Evolutionary conservation across 2,113 vertebrate genomes (phyloP).

Genomic region (Phyllostomus hastatus): DNA sequence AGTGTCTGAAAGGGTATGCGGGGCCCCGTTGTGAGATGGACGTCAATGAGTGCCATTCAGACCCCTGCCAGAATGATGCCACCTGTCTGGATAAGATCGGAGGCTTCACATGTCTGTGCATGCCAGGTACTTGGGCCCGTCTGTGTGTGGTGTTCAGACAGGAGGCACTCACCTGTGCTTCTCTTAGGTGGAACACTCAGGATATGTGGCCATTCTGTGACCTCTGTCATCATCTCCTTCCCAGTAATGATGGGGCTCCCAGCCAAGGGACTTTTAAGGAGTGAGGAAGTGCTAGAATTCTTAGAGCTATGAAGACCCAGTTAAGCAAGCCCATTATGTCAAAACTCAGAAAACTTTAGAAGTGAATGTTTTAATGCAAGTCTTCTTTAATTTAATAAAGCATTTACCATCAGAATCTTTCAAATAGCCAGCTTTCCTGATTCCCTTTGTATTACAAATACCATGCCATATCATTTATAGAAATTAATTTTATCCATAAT

Average conservation of each 20-base stretch:
- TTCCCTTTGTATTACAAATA: neutral
- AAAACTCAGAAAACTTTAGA: neutral
- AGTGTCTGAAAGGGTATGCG: slow-evolving; percentile 84
- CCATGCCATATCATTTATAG: neutral
- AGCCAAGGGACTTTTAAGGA: neutral
- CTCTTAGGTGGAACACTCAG: neutral
- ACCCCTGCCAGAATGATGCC: slow-evolving; percentile 90
- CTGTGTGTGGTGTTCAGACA: neutral
- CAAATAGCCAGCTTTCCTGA: neutral
- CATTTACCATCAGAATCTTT: neutral
- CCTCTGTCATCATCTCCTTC: neutral
- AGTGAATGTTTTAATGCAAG: neutral
- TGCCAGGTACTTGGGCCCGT: slow-evolving; percentile 82
- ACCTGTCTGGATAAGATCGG: slow-evolving; percentile 92
- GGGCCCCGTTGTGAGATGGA: slow-evolving; percentile 91
- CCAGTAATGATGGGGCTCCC: neutral
- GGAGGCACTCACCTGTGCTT: neutral
- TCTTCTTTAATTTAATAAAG: neutral
- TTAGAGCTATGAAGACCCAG: neutral
- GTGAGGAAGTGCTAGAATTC: neutral
- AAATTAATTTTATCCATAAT: neutral
- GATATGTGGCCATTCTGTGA: accelerated
- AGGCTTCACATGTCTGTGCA: slow-evolving; percentile 90
- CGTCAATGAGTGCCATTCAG: slow-evolving; percentile 88
- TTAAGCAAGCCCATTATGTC: neutral